Base-by-base conservation (phyloP, 1,140 invertebrate species). In the Mamestra configurata region DNA sequence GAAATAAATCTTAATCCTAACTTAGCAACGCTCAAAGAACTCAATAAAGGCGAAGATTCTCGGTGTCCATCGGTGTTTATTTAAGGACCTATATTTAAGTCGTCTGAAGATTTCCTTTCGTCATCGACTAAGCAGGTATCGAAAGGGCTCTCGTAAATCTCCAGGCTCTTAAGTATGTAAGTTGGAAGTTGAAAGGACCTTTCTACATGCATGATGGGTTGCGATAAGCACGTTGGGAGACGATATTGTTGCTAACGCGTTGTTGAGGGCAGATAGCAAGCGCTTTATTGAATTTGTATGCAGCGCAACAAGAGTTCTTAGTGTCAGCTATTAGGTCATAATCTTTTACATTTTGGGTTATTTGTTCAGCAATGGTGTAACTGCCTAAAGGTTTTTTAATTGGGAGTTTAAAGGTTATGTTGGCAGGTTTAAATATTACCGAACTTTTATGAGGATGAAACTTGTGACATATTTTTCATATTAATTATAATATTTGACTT, bases 141-240 rank as follows among this genome's bases (percentile, higher is more conserved):
- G 31, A 64, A 86, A 88, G 86, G 87, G 84, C 79, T 84, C 87
- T 89, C 88, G 85, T 90, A 91, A 91, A 92, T 88, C 86, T 90
- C 84, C 90, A 91, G 89, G 86, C 84, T 87, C 88, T 89, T 88
- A 88, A 87, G 24, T 43, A 40, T 49, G 20, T 71, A 71, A 71
- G 49, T 64, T 49, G 86, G 83, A 86, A 81, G 80, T 86, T 88
- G 83, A 91, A 92, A 90, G 85, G 84, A 66, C 83, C 84, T 85
- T 89, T 90, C 81, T 86, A 84, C 84, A 89, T 81, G 86, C 83
- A 79, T 82, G 80, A 85, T 79, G 37, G 81, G 82, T 79, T 88
- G 79, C 80, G 91, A 92, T 92, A 90, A 92, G 89, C 86, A 90
- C 86, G 88, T 83, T 88, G 80, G 82, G 37, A 82, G 84, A 82